Evolutionary conservation across 2,888 invertebrate genomes (phyloP).

Genomic region (Ormia ochracea): DNA sequence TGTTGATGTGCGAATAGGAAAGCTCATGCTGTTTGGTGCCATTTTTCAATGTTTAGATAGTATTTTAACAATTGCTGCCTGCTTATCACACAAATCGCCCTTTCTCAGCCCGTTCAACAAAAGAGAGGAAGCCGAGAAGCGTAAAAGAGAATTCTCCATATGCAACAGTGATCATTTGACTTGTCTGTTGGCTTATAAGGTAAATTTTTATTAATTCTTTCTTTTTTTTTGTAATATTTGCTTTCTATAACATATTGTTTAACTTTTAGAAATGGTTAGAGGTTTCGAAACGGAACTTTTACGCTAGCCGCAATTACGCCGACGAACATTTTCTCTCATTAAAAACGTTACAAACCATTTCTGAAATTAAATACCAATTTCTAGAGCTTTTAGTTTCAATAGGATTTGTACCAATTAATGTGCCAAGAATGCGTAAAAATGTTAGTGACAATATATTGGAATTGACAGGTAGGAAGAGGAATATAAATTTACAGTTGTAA

Average conservation of each 20-base stretch:
- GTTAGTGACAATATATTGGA: constrained; percentile 80
- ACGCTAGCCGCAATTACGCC: constrained; percentile 87
- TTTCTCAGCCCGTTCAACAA: constrained; percentile 87
- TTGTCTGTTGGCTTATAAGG: constrained; percentile 89
- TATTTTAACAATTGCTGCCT: constrained; percentile 92
- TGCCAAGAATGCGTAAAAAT: constrained; percentile 78
- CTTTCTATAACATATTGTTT: not conserved
- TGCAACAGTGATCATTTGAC: constrained; percentile 94
- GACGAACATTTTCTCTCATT: constrained; percentile 89
- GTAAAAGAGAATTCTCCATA: constrained; percentile 85
- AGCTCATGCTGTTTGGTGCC: constrained; percentile 92
- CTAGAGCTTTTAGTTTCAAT: constrained; percentile 86
- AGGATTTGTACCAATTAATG: constrained; percentile 85
- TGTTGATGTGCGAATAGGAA: constrained; percentile 93
- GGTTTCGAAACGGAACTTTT: constrained; percentile 81
- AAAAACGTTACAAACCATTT: constrained; percentile 88
- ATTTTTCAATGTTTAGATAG: constrained; percentile 95
- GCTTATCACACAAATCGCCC: constrained; percentile 87
- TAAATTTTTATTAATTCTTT: constrained; percentile 68
- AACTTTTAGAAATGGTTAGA: constrained; percentile 86
- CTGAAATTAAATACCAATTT: constrained; percentile 90
- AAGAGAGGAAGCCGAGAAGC: constrained; percentile 83
- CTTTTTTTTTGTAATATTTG: not conserved
- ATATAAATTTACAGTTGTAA: not conserved
- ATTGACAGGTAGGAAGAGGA: constrained; percentile 79